Conservation (phyloP, 1,140 invertebrate species). For the Nephila pilipes region DNA sequence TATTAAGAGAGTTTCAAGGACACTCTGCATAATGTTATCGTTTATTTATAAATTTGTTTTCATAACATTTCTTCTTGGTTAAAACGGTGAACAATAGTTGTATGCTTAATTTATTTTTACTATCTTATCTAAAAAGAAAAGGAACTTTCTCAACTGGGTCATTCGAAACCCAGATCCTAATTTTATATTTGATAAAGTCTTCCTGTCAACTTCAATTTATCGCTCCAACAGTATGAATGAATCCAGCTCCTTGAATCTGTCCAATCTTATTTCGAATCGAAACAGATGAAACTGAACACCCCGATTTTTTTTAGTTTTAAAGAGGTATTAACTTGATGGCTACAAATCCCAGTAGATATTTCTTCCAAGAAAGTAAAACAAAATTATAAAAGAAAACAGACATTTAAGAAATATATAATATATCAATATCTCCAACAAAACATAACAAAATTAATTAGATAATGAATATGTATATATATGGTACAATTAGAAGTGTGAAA, state of each 20-base stretch:
- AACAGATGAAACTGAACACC: background rate
- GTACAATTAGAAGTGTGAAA: no score
- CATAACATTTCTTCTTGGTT: background rate
- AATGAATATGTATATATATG: no score
- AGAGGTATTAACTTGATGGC: no score
- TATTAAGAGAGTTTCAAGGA: background rate
- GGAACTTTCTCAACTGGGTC: conserved; percentile 10
- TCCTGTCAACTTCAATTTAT: background rate
- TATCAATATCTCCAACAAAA: no score
- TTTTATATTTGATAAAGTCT: conserved; percentile 20
- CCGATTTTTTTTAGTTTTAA: no score
- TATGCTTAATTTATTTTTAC: background rate
- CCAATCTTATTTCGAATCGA: background rate
- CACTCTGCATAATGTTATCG: background rate
- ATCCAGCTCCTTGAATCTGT: background rate
- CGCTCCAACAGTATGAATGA: background rate
- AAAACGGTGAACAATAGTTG: background rate
- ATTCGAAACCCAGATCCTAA: conserved; percentile 20
- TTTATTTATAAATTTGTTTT: background rate
- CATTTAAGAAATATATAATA: no score
- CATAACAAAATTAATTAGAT: no score
- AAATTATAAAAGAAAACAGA: no score
- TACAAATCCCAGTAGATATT: no score
- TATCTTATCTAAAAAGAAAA: background rate
- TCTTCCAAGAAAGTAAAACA: no score